Evolutionary conservation across 2,797 vertebrate genomes (phyloP), one percentile per base, ranked within the genome.

Genomic region (Sebastes kiyomatsui): DNA sequence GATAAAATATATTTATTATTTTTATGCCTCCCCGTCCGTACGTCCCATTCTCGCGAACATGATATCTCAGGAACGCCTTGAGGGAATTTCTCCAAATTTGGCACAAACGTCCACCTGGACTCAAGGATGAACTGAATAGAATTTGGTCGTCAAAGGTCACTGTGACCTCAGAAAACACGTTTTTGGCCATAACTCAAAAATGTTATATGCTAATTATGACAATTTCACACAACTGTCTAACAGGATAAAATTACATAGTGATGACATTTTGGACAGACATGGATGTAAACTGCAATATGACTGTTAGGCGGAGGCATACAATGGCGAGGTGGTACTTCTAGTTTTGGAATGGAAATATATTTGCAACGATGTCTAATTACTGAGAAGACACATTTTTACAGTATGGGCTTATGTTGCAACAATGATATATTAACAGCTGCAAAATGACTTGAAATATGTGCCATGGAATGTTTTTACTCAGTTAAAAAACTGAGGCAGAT

Each of bases 361-460:
- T 74, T 69, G 25, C 16, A 73, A 61, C 58, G 4, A 70, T 59
- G 20, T 75, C 3, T 52, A 59, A 67, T 67, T 66, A 33, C 33
- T 35, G 7, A 70, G 11, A 87, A 60, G n/a, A 32, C 8, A 74
- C 7, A 52, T 10, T 72, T 42, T 67, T 59, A 70, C 32, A 64
- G 14, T n/a, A 22, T 33, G 60, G 49, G 8, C 62, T 72, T 59
- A 18, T 69, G 13, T 49, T 25, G 46, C 46, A 64, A 33, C 56
- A 54, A 16, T 68, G 2, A 67, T 72, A 52, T 16, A 80, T 65
- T 64, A 75, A 69, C 20, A 30, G 66, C 61, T 83, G 64, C 30
- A 80, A 87, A 86, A 82, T 89, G 59, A 89, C 82, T 91, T 93
- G 84, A 91, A 88, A 73, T 79, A 70, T 82, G 70, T 83, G 60